Evolutionary conservation across 2,113 vertebrate genomes (phyloP).

Genomic region (Cyprinus carpio): DNA sequence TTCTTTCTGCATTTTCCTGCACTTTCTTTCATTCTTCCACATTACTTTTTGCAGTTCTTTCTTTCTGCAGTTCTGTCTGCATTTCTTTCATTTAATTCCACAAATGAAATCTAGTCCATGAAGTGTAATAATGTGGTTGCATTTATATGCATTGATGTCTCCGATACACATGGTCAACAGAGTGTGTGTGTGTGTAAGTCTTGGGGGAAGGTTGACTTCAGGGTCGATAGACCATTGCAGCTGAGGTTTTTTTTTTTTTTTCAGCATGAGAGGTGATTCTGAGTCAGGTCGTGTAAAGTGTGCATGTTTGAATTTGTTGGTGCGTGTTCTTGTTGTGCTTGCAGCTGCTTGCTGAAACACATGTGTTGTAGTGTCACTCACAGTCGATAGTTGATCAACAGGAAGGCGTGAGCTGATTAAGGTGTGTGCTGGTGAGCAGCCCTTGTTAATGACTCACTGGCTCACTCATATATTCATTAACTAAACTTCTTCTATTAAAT

Average conservation of each 20-base stretch:
- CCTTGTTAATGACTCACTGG: slow-evolving; percentile 35
- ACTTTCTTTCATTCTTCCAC: background rate
- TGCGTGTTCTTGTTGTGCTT: slow-evolving; percentile 37
- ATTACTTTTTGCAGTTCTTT: background rate
- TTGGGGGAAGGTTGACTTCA: slow-evolving; percentile 61
- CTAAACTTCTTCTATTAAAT: slow-evolving; percentile 39
- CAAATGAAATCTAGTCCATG: background rate
- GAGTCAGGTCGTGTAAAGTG: slow-evolving; percentile 15
- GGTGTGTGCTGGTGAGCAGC: slow-evolving; percentile 25
- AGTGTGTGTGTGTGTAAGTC: slow-evolving; percentile 4
- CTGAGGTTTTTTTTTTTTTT: slow-evolving; percentile 58
- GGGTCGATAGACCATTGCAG: slow-evolving; percentile 59
- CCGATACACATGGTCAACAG: background rate
- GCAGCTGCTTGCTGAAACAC: slow-evolving; percentile 44
- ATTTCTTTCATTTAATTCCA: background rate
- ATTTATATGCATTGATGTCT: background rate
- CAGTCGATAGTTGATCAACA: slow-evolving; percentile 34
- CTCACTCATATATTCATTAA: slow-evolving; percentile 67
- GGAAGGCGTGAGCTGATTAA: slow-evolving; percentile 50
- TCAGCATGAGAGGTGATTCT: slow-evolving; percentile 31
- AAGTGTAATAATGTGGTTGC: background rate
- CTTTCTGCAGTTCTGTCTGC: background rate
- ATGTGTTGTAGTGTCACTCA: slow-evolving; percentile 24
- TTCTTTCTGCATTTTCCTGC: background rate
- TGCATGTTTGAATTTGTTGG: slow-evolving; percentile 55